Conservation (phyloP, 2,888 invertebrate species). For the Pherbina coryleti region DNA sequence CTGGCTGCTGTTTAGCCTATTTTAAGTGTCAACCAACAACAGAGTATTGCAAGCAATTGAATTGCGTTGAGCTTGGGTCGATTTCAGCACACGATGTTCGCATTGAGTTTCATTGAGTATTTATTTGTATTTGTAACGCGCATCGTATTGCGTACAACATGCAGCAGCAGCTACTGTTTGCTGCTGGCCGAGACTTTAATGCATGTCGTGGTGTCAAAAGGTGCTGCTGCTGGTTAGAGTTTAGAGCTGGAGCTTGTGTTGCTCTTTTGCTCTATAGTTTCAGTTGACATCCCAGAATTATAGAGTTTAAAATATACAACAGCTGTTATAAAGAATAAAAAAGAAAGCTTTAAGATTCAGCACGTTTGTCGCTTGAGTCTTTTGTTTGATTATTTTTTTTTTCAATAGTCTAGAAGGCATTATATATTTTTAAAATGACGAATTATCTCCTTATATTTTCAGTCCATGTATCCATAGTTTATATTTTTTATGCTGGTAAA, state of each 20-base stretch:
- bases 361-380: neutral
- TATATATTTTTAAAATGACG: too few species aligned
- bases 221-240: constrained; percentile 10
- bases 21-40: neutral
- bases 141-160: constrained; percentile 20
- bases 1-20: neutral
- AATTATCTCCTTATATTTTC: too few species aligned
- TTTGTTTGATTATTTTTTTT: neutral
- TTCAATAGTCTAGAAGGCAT: too few species aligned
- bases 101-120: neutral
- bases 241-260: neutral
- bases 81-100: neutral
- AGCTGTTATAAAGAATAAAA: neutral
- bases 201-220: constrained; percentile 27
- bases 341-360: neutral
- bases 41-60: neutral
- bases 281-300: neutral
- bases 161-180: constrained; percentile 25
- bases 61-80: constrained; percentile 1
- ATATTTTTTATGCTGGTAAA: too few species aligned
- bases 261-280: neutral
- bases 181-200: constrained; percentile 14
- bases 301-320: neutral
- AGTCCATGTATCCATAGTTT: too few species aligned
- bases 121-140: neutral